These are phyloP conservation scores for Clarias magur DNA, from an alignment of 2,113 vertebrate genomes.

Conservation along the genomic window DNA sequence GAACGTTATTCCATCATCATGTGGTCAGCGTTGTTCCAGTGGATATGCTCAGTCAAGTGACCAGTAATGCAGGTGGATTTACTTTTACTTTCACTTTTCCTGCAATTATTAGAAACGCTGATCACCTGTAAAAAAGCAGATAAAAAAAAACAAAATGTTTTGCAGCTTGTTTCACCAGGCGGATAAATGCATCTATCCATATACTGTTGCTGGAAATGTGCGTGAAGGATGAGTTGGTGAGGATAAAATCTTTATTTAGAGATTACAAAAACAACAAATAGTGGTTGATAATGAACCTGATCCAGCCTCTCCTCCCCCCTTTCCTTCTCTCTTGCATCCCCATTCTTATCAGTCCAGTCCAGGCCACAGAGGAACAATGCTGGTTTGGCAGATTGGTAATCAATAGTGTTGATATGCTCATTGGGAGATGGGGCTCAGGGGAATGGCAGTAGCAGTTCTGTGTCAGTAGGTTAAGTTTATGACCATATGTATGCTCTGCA, in stretches of 20 bases:
- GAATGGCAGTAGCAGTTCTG: not conserved
- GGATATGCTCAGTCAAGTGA: not conserved
- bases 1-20: too few relatives aligned
- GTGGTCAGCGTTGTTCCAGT: too few relatives aligned
- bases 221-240: not conserved
- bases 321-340: conserved; percentile 23
- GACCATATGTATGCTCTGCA: not conserved
- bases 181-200: not conserved
- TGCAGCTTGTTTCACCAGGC: not conserved
- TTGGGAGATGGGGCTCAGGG: not conserved
- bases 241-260: not conserved
- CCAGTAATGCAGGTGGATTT: not conserved
- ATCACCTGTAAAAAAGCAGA: not conserved
- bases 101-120: not conserved
- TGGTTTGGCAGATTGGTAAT: conserved; percentile 28
- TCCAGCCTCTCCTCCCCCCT: not conserved
- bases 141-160: not conserved
- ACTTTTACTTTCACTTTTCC: not conserved
- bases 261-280: conserved; percentile 52
- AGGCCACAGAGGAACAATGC: conserved; percentile 16
- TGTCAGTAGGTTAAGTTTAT: not conserved
- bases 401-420: not conserved
- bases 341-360: conserved; percentile 45
- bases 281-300: conserved; percentile 56
- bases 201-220: not conserved